Evolutionary conservation across 2,797 vertebrate genomes (phyloP).

Genomic region (Schizothorax lantsangensis): DNA sequence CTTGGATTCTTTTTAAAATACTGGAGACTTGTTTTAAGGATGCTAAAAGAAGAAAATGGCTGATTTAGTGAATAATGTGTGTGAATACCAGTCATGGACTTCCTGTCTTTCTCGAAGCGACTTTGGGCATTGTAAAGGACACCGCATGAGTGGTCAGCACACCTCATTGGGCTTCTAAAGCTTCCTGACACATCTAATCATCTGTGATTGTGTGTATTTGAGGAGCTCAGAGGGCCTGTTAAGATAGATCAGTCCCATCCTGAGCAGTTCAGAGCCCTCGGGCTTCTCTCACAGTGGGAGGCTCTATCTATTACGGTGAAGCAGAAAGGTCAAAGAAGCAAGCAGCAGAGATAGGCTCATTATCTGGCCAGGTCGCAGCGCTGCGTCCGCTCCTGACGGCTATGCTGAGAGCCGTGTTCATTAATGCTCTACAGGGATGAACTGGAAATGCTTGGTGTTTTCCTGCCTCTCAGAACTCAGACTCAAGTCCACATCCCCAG

Average conservation of each 20-base stretch:
- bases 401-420: constrained; percentile 48
- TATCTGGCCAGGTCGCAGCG: constrained; percentile 50
- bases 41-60: background rate
- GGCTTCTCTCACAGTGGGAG: constrained; percentile 55
- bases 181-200: constrained; percentile 38
- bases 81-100: background rate
- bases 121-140: background rate
- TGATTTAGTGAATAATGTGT: background rate
- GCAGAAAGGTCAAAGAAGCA: constrained; percentile 60
- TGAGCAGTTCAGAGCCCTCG: constrained; percentile 44
- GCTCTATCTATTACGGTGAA: constrained; percentile 55
- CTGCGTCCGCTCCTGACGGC: constrained; percentile 37
- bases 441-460: constrained; percentile 29
- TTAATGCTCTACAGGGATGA: constrained; percentile 51
- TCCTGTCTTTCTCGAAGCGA: background rate
- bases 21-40: background rate
- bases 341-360: constrained; percentile 60
- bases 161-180: constrained; percentile 37
- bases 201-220: constrained; percentile 37
- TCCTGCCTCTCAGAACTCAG: background rate
- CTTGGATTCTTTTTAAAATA: background rate
- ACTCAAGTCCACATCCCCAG: background rate
- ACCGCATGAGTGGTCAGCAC: constrained; percentile 40
- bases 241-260: constrained; percentile 52
- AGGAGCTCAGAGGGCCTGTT: constrained; percentile 45